Evolutionary conservation across 2,888 invertebrate genomes (phyloP).

Genomic region (Nomada fabriciana): DNA sequence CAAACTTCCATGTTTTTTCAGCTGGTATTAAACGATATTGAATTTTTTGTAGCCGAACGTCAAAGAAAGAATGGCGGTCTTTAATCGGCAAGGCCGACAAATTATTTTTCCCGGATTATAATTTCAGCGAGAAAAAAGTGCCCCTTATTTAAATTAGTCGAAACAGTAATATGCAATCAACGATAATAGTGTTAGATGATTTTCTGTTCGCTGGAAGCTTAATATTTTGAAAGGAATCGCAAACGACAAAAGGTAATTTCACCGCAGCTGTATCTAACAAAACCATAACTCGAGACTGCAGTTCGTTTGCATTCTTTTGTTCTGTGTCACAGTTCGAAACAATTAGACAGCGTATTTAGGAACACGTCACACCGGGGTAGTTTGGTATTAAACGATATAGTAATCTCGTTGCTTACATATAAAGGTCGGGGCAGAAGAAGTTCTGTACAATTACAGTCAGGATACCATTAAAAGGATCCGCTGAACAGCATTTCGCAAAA

Average conservation of each 20-base stretch:
- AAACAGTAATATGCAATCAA: background rate
- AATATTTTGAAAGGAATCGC: background rate
- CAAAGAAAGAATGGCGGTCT: too few species aligned
- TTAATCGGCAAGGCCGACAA: background rate
- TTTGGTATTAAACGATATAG: background rate
- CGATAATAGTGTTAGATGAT: background rate
- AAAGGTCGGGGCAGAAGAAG: background rate
- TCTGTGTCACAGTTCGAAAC: slow-evolving; percentile 48
- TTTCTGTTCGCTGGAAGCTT: background rate
- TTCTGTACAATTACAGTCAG: background rate
- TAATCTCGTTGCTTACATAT: background rate
- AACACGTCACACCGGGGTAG: slow-evolving; percentile 1
- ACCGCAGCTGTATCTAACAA: background rate
- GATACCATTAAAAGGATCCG: background rate
- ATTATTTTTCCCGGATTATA: background rate
- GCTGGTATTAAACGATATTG: background rate
- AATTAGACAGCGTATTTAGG: slow-evolving; percentile 39
- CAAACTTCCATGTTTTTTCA: slow-evolving; percentile 7
- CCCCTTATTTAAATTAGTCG: background rate
- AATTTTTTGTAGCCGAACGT: background rate
- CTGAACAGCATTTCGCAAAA: background rate
- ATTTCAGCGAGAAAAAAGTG: background rate
- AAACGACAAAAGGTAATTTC: background rate
- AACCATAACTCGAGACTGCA: slow-evolving; percentile 4
- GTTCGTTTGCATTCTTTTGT: slow-evolving; percentile 45